Percentiles rank a stretch among this genome's conserved stretches.
These are phyloP conservation scores for Oligia latruncula DNA, from an alignment of 2,888 invertebrate genomes.

Conservation along the genomic window DNA sequence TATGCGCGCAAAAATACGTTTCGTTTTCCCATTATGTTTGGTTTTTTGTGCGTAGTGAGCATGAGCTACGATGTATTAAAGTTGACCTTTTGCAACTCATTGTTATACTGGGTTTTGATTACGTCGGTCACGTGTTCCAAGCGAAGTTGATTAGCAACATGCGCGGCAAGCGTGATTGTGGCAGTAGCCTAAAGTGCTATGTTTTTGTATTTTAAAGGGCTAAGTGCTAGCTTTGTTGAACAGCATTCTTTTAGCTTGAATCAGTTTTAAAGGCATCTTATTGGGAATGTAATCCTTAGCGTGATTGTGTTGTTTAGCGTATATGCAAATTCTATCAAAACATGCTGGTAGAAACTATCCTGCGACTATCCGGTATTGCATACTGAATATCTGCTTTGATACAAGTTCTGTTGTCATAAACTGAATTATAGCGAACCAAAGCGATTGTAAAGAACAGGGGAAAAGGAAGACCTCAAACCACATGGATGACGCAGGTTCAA, in stretches of 20 bases:
- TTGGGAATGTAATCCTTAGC: not conserved
- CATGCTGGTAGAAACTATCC: not conserved
- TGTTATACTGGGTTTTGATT: conserved; percentile 6
- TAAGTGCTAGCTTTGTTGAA: not conserved
- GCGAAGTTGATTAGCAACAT: conserved; percentile 46
- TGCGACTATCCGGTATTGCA: not conserved
- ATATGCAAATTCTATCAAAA: not conserved
- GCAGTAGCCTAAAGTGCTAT: conserved; percentile 8
- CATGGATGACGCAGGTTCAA: too few relatives aligned
- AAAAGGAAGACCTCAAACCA: too few relatives aligned
- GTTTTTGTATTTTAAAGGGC: conserved; percentile 7
- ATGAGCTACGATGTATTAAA: not conserved
- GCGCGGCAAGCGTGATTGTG: conserved; percentile 43
- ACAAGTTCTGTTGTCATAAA: too few relatives aligned
- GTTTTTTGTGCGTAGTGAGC: not conserved
- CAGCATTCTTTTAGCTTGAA: not conserved
- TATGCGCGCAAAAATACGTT: not conserved
- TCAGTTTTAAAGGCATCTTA: not conserved
- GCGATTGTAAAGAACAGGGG: too few relatives aligned
- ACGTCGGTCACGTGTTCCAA: conserved; percentile 47
- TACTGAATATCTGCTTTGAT: not conserved
- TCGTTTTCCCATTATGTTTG: not conserved
- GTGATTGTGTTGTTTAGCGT: not conserved
- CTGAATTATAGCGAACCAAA: too few relatives aligned
- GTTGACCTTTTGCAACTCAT: conserved; percentile 30